phyloP scores from a whole-genome alignment of 1,140 invertebrate genomes.

The Drosophila sulfurigaster region DNA sequence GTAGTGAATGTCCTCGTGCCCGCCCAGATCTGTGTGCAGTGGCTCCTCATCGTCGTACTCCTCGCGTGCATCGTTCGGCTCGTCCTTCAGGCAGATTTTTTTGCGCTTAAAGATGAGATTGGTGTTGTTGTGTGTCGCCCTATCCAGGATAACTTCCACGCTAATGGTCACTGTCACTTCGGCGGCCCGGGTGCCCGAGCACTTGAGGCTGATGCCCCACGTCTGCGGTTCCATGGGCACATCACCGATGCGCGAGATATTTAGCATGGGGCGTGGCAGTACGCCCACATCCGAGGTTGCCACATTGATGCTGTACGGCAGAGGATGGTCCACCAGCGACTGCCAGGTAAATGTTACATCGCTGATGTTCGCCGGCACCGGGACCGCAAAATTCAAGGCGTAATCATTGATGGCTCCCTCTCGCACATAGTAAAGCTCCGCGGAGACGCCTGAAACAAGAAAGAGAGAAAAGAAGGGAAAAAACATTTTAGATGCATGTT shows the following conservation, averaged over 20 bases:
- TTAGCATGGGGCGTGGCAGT: slow-evolving; percentile 90
- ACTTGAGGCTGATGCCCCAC: slow-evolving; percentile 93
- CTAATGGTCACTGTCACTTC: slow-evolving; percentile 94
- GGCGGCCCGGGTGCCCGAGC: slow-evolving; percentile 91
- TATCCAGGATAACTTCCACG: slow-evolving; percentile 92
- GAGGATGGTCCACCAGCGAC: slow-evolving; percentile 89
- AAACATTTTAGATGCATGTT: slow-evolving; percentile 41
- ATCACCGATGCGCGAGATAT: slow-evolving; percentile 92
- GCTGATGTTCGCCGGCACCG: slow-evolving; percentile 92
- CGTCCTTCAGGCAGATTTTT: slow-evolving; percentile 90
- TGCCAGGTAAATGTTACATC: slow-evolving; percentile 95
- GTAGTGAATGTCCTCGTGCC: slow-evolving; percentile 64
- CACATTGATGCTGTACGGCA: slow-evolving; percentile 92
- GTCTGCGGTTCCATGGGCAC: slow-evolving; percentile 92
- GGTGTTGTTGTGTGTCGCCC: slow-evolving; percentile 89
- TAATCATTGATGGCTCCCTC: slow-evolving; percentile 94
- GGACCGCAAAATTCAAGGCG: slow-evolving; percentile 93
- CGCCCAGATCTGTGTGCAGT: slow-evolving; percentile 57
- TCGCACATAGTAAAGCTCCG: slow-evolving; percentile 94
- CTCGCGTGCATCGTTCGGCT: slow-evolving; percentile 72
- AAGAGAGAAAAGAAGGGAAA: slow-evolving; percentile 1
- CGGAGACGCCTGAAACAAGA: slow-evolving; percentile 90
- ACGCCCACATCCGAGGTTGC: slow-evolving; percentile 91
- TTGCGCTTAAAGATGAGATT: slow-evolving; percentile 91
- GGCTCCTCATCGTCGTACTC: slow-evolving; percentile 74